phyloP scores from a whole-genome alignment of 2,113 vertebrate genomes.

The Colaptes auratus region DNA sequence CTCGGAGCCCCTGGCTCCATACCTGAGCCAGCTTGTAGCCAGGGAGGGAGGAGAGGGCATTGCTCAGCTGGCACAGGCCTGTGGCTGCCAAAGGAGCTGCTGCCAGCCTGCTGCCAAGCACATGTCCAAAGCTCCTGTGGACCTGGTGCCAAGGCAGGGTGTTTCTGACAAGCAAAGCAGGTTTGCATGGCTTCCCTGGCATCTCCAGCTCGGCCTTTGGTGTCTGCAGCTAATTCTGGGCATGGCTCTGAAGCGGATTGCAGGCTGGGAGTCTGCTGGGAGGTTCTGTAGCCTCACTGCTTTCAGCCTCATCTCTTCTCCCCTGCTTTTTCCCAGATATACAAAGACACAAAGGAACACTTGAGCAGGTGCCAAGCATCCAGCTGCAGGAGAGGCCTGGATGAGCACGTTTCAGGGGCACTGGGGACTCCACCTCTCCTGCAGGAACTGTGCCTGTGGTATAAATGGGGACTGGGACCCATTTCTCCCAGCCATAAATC shows the following conservation, averaged over 20 bases:
- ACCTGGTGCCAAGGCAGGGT: fast-evolving
- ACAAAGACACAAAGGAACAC: neutral
- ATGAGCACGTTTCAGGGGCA: fast-evolving
- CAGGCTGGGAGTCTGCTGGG: neutral
- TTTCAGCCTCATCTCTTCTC: neutral
- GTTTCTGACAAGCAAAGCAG: neutral
- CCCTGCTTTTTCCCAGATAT: fast-evolving
- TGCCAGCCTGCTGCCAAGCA: neutral
- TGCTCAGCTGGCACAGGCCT: fast-evolving
- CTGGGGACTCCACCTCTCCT: fast-evolving
- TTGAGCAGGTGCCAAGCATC: fast-evolving
- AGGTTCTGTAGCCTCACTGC: neutral
- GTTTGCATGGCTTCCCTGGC: neutral
- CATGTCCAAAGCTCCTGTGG: fast-evolving
- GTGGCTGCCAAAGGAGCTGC: neutral
- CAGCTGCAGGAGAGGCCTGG: neutral
- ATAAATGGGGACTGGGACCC: fast-evolving
- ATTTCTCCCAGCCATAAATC: fast-evolving
- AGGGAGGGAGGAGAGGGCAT: neutral
- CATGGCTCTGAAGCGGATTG: neutral
- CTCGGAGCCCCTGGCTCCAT: fast-evolving
- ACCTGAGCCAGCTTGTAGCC: neutral
- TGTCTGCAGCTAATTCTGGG: neutral
- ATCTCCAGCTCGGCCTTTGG: neutral
- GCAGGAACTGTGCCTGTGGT: neutral